Conservation (phyloP, 2,113 vertebrate species). For the Solenodon paradoxus region DNA sequence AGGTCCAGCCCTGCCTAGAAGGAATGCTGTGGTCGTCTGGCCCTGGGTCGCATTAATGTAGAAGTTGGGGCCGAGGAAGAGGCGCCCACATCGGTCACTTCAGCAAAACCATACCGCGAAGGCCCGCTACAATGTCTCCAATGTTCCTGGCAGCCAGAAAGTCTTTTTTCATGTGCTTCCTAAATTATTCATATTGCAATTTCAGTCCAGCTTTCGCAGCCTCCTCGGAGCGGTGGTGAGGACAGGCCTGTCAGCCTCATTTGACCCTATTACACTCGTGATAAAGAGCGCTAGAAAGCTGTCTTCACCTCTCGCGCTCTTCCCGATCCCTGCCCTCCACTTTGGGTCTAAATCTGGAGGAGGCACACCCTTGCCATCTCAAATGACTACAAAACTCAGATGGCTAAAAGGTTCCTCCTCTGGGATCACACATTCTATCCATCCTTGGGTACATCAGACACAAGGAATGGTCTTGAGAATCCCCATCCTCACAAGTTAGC, state of each 20-base stretch:
- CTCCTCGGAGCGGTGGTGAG: neutral
- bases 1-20: neutral
- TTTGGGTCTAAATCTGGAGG: neutral
- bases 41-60: too few species aligned
- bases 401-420: neutral
- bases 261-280: neutral
- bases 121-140: neutral
- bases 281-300: neutral
- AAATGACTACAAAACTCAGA: neutral
- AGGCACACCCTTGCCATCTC: neutral
- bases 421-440: neutral
- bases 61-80: too few species aligned
- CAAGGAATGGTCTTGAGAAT: neutral
- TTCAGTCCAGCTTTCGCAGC: neutral
- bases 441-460: neutral
- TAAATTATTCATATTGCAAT: slow-evolving; percentile 67
- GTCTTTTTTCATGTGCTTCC: neutral
- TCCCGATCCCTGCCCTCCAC: neutral
- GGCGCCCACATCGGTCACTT: neutral
- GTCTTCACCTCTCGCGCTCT: neutral
- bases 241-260: neutral
- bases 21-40: neutral
- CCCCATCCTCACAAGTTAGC: neutral
- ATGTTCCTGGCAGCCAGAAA: neutral
- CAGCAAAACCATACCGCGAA: neutral